Base-by-base conservation (phyloP, 2,888 invertebrate genomes). In the Drosophila ezoana region DNA sequence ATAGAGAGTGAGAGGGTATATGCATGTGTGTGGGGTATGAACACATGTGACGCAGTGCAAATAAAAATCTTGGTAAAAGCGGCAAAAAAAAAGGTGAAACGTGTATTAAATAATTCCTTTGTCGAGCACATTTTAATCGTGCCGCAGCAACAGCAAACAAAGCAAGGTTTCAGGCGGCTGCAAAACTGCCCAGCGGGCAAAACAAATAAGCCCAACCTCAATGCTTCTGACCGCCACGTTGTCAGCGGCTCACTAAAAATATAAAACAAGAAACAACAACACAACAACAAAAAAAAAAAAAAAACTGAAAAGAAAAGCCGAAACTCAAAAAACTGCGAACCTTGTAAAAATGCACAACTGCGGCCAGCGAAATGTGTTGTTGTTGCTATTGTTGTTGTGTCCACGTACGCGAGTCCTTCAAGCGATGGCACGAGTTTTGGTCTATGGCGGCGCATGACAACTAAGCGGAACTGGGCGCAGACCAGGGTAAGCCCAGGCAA, bases 121-220 rank as follows among this genome's bases (percentile, higher is more conserved):
- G 85, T 85, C 80, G 87, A 87, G 85, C 87, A 85, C 85, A 85
- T 87, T 85, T 85, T 85, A 85, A 85, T 85, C 85, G 85, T 85
- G 85, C 85, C 74, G 79, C 75, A 79, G 80, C 74, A 87, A 72
- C 57, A 73, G 75, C 81, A 81, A 84, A 87, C 87, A 87, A 76
- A 74, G 62, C 71, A 67, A 44, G 65, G 72, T 59, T 67, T 65
- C 73, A 60, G 72, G 63, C 68, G 56, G 28, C 57, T 47, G 33
- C 53, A 63, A 75, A 71, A 66, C 69, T 72, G 72, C 59, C 76
- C 76, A 66, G 18, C 59, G 70, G 71, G 58, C 76, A 76, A 60
- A 69, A 59, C 76, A 76, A 76, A 76, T 70, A 76, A 76, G 64
- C 63, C 73, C 65, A 68, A 38, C 64, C 72, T 56, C 61, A 62